Evolutionary conservation across 1,140 invertebrate genomes (phyloP).

Genomic region (Drosophila subpulchrella): DNA sequence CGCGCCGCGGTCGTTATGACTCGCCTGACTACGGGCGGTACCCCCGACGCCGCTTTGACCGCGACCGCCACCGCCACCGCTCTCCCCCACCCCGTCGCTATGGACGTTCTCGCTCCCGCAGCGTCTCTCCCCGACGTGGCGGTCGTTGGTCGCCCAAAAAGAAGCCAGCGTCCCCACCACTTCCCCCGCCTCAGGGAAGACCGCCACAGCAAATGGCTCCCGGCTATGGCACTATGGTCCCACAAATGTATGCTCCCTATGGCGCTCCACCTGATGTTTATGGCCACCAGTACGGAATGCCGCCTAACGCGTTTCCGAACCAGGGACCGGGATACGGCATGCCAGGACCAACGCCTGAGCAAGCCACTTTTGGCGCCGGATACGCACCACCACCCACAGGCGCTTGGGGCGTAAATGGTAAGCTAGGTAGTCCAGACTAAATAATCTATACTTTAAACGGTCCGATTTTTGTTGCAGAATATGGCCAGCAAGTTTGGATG

Average conservation of each 20-base stretch:
- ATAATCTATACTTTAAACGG: no score
- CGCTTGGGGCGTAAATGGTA: conserved; percentile 73
- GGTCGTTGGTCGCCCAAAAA: conserved; percentile 79
- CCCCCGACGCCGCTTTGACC: conserved; percentile 62
- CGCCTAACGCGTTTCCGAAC: conserved; percentile 52
- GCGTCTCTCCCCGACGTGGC: conserved; percentile 48
- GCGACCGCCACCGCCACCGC: neutral
- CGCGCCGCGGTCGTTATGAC: conserved; percentile 69
- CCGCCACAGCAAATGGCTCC: conserved; percentile 42
- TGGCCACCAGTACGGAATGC: conserved; percentile 67
- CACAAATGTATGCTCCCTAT: conserved; percentile 67
- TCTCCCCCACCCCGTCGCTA: conserved; percentile 50
- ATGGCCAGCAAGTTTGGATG: conserved; percentile 74
- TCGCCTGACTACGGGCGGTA: conserved; percentile 72
- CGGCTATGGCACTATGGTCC: conserved; percentile 53
- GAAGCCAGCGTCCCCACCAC: conserved; percentile 70
- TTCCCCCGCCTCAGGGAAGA: conserved; percentile 35
- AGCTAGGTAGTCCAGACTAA: neutral
- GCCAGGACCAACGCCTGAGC: conserved; percentile 54
- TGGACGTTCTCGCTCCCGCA: conserved; percentile 65
- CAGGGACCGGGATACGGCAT: conserved; percentile 65
- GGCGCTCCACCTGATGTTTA: conserved; percentile 57
- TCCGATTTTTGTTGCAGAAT: conserved; percentile 33
- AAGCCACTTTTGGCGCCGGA: conserved; percentile 48
- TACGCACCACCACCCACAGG: conserved; percentile 58